These are phyloP conservation scores for Callaeas wilsoni DNA, from an alignment of 2,113 vertebrate species.

Conservation along the genomic window DNA sequence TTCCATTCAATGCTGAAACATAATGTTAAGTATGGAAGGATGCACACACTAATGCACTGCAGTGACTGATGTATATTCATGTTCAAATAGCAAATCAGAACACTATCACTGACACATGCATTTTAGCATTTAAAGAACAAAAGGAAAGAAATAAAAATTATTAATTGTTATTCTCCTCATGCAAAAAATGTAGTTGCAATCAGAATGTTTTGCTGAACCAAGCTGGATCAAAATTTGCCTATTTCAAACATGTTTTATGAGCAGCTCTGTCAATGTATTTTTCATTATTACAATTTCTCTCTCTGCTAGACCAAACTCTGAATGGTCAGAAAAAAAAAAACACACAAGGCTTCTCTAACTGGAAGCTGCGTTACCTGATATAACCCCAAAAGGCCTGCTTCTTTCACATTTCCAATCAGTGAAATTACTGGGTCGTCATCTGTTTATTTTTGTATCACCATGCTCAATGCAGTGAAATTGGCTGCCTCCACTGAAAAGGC, in stretches of 20 bases:
- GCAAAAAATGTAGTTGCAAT: not conserved
- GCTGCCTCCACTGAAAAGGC: not conserved
- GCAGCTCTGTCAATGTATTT: not conserved
- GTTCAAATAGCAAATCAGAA: not conserved
- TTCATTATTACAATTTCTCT: not conserved
- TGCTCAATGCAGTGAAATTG: not conserved
- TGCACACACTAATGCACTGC: not conserved
- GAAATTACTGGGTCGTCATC: not conserved
- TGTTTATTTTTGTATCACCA: constrained; percentile 36
- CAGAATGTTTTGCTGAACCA: not conserved
- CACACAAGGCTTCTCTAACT: not conserved
- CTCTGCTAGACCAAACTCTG: not conserved
- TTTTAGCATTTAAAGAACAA: not conserved
- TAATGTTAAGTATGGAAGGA: not conserved
- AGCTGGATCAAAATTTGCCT: not conserved
- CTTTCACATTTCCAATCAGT: constrained; percentile 25
- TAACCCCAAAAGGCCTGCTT: constrained; percentile 20
- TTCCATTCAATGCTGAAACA: not conserved
- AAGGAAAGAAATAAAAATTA: constrained; percentile 1
- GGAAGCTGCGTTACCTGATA: constrained; percentile 25
- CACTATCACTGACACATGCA: not conserved
- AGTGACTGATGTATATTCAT: not conserved
- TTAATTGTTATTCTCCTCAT: not conserved
- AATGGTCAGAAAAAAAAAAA: not conserved
- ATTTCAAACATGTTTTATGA: not conserved